Conservation (phyloP, 1,140 invertebrate genomes). For the Planococcus citri region DNA sequence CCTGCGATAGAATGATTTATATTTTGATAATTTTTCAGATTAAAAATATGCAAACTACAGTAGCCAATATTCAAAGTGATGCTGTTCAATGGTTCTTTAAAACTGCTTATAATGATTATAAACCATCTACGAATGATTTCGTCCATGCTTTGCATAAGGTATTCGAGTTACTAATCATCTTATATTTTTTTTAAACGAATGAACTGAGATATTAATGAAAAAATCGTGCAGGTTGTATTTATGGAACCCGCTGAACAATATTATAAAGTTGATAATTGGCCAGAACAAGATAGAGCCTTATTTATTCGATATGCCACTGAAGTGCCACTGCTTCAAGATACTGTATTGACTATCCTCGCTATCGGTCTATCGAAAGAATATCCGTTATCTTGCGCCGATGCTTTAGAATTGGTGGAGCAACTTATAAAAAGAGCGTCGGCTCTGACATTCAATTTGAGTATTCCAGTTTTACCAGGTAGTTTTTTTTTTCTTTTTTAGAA, state of each 20-base stretch:
- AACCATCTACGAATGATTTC: constrained; percentile 57
- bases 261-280: constrained; percentile 88
- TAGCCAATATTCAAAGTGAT: constrained; percentile 67
- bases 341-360: constrained; percentile 27
- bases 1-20: constrained; percentile 23
- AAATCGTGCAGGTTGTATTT: constrained; percentile 48
- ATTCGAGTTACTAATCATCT: constrained; percentile 24
- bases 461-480: constrained; percentile 40
- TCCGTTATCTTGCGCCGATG: constrained; percentile 63
- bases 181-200: too few relatives aligned
- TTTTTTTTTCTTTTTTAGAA: constrained; percentile 8
- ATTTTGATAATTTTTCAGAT: constrained; percentile 24
- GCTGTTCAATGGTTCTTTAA: constrained; percentile 75
- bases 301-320: constrained; percentile 74
- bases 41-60: constrained; percentile 51
- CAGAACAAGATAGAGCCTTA: constrained; percentile 67
- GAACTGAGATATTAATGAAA: too few relatives aligned
- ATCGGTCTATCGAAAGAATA: constrained; percentile 48
- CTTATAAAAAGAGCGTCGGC: constrained; percentile 69
- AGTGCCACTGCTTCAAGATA: constrained; percentile 37
- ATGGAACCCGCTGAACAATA: constrained; percentile 76
- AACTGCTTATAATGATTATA: constrained; percentile 58
- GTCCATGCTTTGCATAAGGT: constrained; percentile 70
- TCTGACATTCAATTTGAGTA: constrained; percentile 40
- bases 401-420: constrained; percentile 72